phyloP scores from a whole-genome alignment of 2,113 vertebrate genomes.

The Cyphomyrus plagiostoma region DNA sequence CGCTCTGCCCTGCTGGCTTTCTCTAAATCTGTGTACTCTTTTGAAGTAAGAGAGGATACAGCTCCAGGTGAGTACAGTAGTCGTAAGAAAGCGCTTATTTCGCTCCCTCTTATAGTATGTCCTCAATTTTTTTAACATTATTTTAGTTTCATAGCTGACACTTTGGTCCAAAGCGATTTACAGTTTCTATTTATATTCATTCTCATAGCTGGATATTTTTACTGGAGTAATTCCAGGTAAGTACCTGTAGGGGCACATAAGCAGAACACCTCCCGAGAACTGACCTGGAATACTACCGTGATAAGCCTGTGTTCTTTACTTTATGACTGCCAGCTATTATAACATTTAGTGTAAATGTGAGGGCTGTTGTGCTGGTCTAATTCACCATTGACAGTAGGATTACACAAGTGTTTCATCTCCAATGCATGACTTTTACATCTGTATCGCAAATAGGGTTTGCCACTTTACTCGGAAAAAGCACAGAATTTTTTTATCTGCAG shows the following conservation, averaged over 20 bases:
- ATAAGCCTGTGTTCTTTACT: background rate
- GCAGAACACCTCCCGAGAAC: background rate
- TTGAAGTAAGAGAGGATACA: conserved; percentile 62
- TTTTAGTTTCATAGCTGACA: background rate
- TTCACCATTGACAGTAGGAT: background rate
- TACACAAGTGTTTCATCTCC: background rate
- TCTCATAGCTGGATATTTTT: background rate
- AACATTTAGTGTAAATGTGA: background rate
- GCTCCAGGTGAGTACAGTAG: conserved; percentile 46
- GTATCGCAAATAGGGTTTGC: background rate
- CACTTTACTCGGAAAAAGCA: background rate
- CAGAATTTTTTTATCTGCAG: background rate
- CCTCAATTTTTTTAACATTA: background rate
- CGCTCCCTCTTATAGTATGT: background rate
- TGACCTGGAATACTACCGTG: background rate
- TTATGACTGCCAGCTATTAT: background rate
- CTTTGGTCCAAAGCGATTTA: background rate
- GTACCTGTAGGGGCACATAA: background rate
- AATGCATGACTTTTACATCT: background rate
- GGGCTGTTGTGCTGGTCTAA: background rate
- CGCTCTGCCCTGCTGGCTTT: conserved; percentile 44
- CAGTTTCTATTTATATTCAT: background rate
- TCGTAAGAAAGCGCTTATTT: background rate
- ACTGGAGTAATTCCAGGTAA: background rate
- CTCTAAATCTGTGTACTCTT: conserved; percentile 53